These are phyloP conservation scores for Diprion similis DNA, from an alignment of 1,140 invertebrate genomes.

Conservation along the genomic window DNA sequence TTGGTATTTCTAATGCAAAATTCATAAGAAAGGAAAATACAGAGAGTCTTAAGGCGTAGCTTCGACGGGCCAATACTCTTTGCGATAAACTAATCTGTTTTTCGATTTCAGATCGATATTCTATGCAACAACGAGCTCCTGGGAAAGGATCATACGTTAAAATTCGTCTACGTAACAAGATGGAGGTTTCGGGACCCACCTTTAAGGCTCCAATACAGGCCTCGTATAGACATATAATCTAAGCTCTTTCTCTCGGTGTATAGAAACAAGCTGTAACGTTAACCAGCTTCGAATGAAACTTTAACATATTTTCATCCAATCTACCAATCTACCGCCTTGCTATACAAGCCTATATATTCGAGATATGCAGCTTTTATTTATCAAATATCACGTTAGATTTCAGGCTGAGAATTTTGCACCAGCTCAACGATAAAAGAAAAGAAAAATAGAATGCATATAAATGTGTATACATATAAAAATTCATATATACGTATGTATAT, in stretches of 20 bases:
- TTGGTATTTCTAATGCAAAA: slow-evolving; percentile 21
- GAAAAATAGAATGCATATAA: too few relatives aligned
- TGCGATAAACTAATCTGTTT: not conserved
- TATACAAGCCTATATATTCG: not conserved
- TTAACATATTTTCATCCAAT: slow-evolving; percentile 11
- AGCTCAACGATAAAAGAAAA: too few relatives aligned
- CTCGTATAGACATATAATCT: slow-evolving; percentile 71
- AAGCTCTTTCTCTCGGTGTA: slow-evolving; percentile 18
- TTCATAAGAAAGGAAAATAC: slow-evolving; percentile 18
- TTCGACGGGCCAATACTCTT: not conserved
- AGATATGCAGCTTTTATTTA: slow-evolving; percentile 6
- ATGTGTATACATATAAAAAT: not conserved
- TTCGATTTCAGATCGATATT: slow-evolving; percentile 86
- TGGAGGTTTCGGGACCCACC: slow-evolving; percentile 96
- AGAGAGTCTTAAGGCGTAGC: slow-evolving; percentile 7
- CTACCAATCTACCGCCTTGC: slow-evolving; percentile 11
- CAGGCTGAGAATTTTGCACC: not conserved
- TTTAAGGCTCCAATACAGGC: slow-evolving; percentile 82
- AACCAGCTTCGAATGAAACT: not conserved
- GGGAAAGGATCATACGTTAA: slow-evolving; percentile 98
- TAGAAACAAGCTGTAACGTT: not conserved
- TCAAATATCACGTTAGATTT: slow-evolving; percentile 7
- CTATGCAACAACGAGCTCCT: slow-evolving; percentile 97
- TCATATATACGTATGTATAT: not conserved
- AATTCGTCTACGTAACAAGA: slow-evolving; percentile 97